Evolutionary conservation across 1,140 invertebrate species (phyloP), one percentile per base, ranked within the genome.

Genomic region (Chrysomallon squamiferum): DNA sequence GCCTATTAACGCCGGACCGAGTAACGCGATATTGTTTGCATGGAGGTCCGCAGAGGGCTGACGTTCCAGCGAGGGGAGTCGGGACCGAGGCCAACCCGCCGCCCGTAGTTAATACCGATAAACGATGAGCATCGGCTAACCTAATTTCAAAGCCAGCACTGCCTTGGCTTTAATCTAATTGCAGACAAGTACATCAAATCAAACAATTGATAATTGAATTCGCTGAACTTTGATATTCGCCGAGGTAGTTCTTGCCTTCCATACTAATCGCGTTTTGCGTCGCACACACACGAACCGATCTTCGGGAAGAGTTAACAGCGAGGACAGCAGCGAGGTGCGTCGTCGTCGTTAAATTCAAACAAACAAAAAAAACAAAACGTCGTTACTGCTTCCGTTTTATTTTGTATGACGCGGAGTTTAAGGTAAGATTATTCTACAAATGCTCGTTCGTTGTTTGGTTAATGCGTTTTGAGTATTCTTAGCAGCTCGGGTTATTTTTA

Each of bases 151-250:
- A 47, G 33, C 45, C 58, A 30, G 29, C 27, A 35, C 20, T 20
- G 29, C 27, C 47, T 60, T 41, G 41, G 68, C 43, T 72, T 72
- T 68, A 72, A 72, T 72, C 69, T 65, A 62, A 72, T 72, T 72
- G 69, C 57, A 72, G 66, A 63, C 62, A 72, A 68, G 62, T 65
- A 65, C 62, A 72, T 72, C 62, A 68, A 72, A 72, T 72, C 65
- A 72, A 72, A 72, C 66, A 72, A 68, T 62, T 58, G 33, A 59
- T 72, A 72, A 72, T 72, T 67, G 69, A 72, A 72, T 72, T 57
- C 59, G 41, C 47, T 72, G 65, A 72, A 68, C 65, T 62, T 66
- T 72, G 69, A 72, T 72, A 72, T 72, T 68, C 62, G 50, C 65
- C 43, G 30, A 35, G 52, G 61, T 43, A 61, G 38, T 59, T 43